A percentile compares a stretch with the other conserved stretches of the same genome.
These are phyloP conservation scores for Ridgeia piscesae DNA, from an alignment of 1,140 invertebrate species.

Conservation along the genomic window DNA sequence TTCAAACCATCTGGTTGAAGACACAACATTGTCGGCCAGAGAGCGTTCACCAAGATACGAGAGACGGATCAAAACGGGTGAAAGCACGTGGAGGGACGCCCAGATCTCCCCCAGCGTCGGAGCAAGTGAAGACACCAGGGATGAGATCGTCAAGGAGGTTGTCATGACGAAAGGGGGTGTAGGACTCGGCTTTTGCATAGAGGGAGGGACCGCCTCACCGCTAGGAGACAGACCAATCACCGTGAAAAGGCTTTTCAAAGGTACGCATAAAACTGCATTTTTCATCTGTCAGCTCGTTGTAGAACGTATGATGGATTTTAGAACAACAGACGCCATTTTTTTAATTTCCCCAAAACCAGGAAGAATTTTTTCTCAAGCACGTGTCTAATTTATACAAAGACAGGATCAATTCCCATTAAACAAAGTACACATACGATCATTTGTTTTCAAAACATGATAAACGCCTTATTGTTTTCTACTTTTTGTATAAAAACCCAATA, in stretches of 20 bases:
- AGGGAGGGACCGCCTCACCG: slow-evolving; percentile 87
- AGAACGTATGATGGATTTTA: too few species aligned
- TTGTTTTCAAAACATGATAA: too few species aligned
- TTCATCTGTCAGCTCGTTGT: too few species aligned
- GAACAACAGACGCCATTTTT: too few species aligned
- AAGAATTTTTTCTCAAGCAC: too few species aligned
- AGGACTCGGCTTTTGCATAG: slow-evolving; percentile 87
- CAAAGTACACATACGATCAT: too few species aligned
- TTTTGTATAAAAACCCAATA: too few species aligned
- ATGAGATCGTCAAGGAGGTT: slow-evolving; percentile 30
- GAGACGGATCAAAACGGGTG: background rate
- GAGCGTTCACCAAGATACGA: background rate
- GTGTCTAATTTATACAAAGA: too few species aligned
- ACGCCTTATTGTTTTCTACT: too few species aligned
- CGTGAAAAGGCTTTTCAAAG: slow-evolving; percentile 89
- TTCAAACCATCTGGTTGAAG: background rate
- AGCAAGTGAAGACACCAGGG: background rate
- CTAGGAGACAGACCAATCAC: slow-evolving; percentile 81
- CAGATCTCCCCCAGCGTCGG: background rate
- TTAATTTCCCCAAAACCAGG: too few species aligned
- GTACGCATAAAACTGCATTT: slow-evolving; percentile 60
- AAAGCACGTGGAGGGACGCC: background rate
- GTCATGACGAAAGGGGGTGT: slow-evolving; percentile 76
- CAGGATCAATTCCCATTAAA: too few species aligned
- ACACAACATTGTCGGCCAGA: background rate